Conservation (phyloP, 2,113 vertebrate species). For the Sterrhoptilus dennistouni region DNA sequence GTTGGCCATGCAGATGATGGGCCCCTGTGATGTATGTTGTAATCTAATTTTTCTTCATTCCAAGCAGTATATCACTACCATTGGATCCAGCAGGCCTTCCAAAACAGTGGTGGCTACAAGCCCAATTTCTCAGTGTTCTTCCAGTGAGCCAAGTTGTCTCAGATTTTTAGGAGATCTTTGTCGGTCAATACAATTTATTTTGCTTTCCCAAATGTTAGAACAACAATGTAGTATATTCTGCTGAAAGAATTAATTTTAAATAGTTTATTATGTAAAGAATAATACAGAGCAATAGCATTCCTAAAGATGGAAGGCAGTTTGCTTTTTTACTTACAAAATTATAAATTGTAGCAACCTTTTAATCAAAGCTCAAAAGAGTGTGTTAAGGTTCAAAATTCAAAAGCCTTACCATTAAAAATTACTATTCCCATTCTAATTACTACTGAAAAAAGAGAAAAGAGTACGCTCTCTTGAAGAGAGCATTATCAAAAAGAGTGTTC, state of each 20-base stretch:
- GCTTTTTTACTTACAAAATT: background rate
- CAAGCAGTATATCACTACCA: background rate
- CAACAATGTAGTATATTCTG: background rate
- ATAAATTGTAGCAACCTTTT: background rate
- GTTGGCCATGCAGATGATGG: background rate
- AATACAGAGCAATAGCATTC: background rate
- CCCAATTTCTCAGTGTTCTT: background rate
- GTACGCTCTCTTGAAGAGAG: background rate
- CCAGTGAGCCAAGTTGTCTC: background rate
- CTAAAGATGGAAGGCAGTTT: background rate
- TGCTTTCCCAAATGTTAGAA: background rate
- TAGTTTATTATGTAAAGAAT: background rate
- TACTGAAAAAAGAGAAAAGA: background rate
- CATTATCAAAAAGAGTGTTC: background rate
- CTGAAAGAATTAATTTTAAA: background rate
- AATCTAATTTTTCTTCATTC: background rate
- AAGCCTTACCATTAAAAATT: background rate
- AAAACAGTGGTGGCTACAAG: background rate
- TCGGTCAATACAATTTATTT: background rate
- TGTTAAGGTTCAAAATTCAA: background rate
- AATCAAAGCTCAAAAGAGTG: background rate
- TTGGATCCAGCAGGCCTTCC: background rate
- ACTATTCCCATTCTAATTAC: background rate
- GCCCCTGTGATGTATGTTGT: background rate
- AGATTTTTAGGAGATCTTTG: background rate